Percentiles rank a stretch among this genome's conserved stretches.
Conservation (phyloP, 1,140 invertebrate species). For the Antheraea pernyi region DNA sequence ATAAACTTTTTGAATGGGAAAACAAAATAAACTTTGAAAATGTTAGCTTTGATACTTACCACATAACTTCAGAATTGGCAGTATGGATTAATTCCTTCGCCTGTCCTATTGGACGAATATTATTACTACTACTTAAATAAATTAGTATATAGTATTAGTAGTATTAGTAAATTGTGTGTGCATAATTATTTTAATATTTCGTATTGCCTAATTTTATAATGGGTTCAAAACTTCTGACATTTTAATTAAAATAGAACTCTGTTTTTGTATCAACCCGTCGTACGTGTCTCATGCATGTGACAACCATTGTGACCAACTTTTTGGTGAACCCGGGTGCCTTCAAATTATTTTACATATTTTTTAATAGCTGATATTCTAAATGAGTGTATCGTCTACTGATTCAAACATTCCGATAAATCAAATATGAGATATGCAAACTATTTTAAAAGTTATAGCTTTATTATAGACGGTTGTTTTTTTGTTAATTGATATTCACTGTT, state of each 20-base stretch:
- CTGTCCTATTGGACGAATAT: too few species aligned
- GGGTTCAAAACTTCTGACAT: conserved; percentile 60
- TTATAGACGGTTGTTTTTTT: too few species aligned
- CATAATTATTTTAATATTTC: neutral
- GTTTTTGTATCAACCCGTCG: conserved; percentile 47
- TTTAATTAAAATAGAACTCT: conserved; percentile 70
- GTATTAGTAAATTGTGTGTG: neutral
- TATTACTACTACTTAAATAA: too few species aligned
- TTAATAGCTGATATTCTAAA: neutral
- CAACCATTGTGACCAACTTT: conserved; percentile 55
- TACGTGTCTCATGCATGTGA: conserved; percentile 55
- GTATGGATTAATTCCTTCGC: too few species aligned
- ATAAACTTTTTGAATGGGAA: too few species aligned
- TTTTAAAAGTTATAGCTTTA: neutral
- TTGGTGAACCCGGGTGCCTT: conserved; percentile 12
- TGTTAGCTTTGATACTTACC: too few species aligned
- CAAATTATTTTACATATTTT: conserved; percentile 12
- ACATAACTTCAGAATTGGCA: too few species aligned
- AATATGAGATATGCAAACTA: neutral
- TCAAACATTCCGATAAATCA: neutral
- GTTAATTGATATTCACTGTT: too few species aligned
- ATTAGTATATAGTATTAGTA: too few species aligned
- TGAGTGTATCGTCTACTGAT: too few species aligned
- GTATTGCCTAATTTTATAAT: conserved; percentile 34
- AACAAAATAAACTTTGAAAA: too few species aligned